Evolutionary conservation across 2,113 vertebrate species (phyloP).

Genomic region (Trichomycterus rosablanca): DNA sequence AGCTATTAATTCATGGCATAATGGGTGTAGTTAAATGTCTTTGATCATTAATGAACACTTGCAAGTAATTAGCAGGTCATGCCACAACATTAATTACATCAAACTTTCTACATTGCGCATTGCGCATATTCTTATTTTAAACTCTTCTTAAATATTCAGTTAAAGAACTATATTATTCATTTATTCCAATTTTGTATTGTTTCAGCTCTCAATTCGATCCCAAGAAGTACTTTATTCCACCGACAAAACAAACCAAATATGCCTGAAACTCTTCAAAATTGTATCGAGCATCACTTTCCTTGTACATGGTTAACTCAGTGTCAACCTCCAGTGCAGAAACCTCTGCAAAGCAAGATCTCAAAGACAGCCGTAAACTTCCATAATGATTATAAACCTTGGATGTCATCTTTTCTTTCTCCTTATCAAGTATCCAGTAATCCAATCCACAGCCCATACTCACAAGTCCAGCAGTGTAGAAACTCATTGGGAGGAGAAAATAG

Average conservation of each 20-base stretch:
- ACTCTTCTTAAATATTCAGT: too few relatives aligned
- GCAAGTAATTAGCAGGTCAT: too few relatives aligned
- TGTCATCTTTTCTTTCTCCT: slow-evolving; percentile 14
- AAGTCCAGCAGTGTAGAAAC: slow-evolving; percentile 25
- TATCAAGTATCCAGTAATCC: slow-evolving; percentile 2
- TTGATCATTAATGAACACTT: too few relatives aligned
- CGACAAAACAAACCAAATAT: slow-evolving; percentile 34
- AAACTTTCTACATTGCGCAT: too few relatives aligned
- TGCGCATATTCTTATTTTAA: too few relatives aligned
- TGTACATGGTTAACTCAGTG: slow-evolving; percentile 44
- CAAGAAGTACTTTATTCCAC: slow-evolving; percentile 26
- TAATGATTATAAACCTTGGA: slow-evolving; percentile 22
- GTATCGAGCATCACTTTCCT: not conserved
- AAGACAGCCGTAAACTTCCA: slow-evolving; percentile 22
- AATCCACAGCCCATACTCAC: slow-evolving; percentile 11
- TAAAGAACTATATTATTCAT: too few relatives aligned
- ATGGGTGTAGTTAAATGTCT: too few relatives aligned
- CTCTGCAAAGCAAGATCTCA: slow-evolving; percentile 3
- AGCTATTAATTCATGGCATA: too few relatives aligned
- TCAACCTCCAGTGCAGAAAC: slow-evolving; percentile 12
- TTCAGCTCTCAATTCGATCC: slow-evolving; percentile 26
- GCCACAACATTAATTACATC: too few relatives aligned
- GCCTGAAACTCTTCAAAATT: slow-evolving; percentile 30
- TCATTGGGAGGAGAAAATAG: too few relatives aligned
- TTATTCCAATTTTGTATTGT: too few relatives aligned